Base-by-base conservation (phyloP, 2,888 invertebrate genomes). In the Thereva nobilitata region DNA sequence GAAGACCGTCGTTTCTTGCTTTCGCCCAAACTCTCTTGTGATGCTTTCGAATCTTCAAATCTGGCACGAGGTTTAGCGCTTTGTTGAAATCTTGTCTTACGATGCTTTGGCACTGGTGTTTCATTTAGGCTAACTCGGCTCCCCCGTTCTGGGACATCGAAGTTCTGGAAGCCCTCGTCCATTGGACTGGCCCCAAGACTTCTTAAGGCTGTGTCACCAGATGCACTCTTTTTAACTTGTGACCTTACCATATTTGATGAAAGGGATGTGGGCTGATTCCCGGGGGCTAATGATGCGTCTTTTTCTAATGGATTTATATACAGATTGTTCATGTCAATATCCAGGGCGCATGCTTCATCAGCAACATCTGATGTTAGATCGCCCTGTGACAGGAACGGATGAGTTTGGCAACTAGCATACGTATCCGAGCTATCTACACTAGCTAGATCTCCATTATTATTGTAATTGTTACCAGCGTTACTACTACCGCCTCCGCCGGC, bases 381-480 rank as follows among this genome's bases (percentile, higher is more conserved):
- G 79, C 87, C 89, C 84, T 92, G 91, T 76, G 93, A 93, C 82
- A 91, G 88, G 84, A 92, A 94, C 77, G 94, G 94, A 85, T 95
- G 95, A 77, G 96, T 95, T 84, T 94, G 92, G 85, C 96, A 96
- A 83, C 94, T 95, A 82, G 94, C 94, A 83, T 94, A 97, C 73
- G 96, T 96, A 83, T 96, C 96, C 77, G 94, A 91, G 83, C 94
- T 90, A 84, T 86, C 86, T 73, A 86, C 83, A 75, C 86, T 86
- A 71, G 84, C 86, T 75, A 85, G 74, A 70, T 85, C 85, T 38
- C 80, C 82, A 74, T 80, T 81, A 72, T 80, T 81, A 67, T 78
- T 78, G 70, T 81, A 79, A 68, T 75, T 76, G 71, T 77, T 79
- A 71, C 76, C 77, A 9, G 41, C 67, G 42, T 44, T 61, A 44